Base-by-base conservation (phyloP, 2,888 invertebrate species). In the Brenthis ino region DNA sequence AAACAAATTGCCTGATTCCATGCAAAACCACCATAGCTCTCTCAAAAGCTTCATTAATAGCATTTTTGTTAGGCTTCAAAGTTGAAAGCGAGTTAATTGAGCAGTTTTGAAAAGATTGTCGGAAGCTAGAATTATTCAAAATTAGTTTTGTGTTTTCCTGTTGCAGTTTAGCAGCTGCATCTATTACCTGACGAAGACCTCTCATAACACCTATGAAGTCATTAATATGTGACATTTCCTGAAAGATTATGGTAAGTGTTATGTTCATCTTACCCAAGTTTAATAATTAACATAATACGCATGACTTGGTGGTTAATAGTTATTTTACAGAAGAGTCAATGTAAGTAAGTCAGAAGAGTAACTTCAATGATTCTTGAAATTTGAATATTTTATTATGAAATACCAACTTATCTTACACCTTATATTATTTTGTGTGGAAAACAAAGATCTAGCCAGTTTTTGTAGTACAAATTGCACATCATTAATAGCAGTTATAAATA, bases 121-220 rank as follows among this genome's bases (percentile, higher is more conserved):
- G 95, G 55, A 96, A 77, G 82, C 95, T 96, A 20, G 96, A 96
- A 85, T 96, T 96, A 83, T 93, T 91, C 94, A 96, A 95, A 76
- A 95, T 83, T 74, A 93, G 86, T 82, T 92, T 94, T 67, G 94
- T 81, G 72, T 93, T 87, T 74, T 94, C 93, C 80, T 95, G 94
- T 82, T 97, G 96, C 70, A 95, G 85, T 81, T 94, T 95, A 28
- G 94, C 80, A 63, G 95, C 93, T 56, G 96, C 96, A 80, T 95
- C 94, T 53, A 94, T 89, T 64, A 97, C 95, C 60, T 94, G 89
- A 79, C 96, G 95, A 68, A 95, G 85, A 56, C 97, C 96, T 81
- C 94, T 94, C 75, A 97, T 80, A 72, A 97, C 90, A 56, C 94
- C 95, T 77, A 95, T 84, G 75, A 95, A 78, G 86, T 97, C 96